Evolutionary conservation across 2,113 vertebrate genomes (phyloP).

Genomic region (Rana temporaria): DNA sequence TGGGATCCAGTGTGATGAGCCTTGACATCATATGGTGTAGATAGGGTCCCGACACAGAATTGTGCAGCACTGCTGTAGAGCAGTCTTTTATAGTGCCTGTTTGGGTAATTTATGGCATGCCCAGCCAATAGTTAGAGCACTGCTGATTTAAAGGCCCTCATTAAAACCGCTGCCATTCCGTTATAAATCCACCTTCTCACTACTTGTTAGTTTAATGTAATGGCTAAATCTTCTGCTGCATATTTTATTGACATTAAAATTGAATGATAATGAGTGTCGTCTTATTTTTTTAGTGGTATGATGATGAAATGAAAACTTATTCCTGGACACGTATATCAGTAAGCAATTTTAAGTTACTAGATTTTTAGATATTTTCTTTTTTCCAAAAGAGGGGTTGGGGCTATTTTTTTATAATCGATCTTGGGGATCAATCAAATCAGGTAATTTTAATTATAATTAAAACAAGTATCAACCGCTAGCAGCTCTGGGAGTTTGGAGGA

Average conservation of each 20-base stretch:
- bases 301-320: slow-evolving; percentile 58
- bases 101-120: slow-evolving; percentile 19
- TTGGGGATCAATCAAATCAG: no score
- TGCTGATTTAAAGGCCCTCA: slow-evolving; percentile 36
- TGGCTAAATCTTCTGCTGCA: slow-evolving; percentile 43
- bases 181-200: slow-evolving; percentile 11
- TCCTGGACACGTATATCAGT: slow-evolving; percentile 58
- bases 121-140: neutral
- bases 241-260: slow-evolving; percentile 32
- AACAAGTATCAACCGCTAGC: no score
- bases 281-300: slow-evolving; percentile 59
- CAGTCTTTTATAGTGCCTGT: neutral
- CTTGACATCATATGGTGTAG: neutral
- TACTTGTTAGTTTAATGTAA: neutral
- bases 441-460: no score
- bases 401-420: no score
- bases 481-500: no score
- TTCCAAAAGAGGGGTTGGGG: no score
- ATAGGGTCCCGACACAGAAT: neutral
- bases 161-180: slow-evolving; percentile 23
- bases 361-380: slow-evolving; percentile 6
- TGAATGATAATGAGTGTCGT: slow-evolving; percentile 56
- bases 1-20: neutral
- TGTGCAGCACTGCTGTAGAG: neutral
- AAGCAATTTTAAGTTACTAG: slow-evolving; percentile 54